Evolutionary conservation across 2,797 vertebrate genomes (phyloP), one percentile per base, ranked within the genome.

Genomic region (Enteromius paludinosus): DNA sequence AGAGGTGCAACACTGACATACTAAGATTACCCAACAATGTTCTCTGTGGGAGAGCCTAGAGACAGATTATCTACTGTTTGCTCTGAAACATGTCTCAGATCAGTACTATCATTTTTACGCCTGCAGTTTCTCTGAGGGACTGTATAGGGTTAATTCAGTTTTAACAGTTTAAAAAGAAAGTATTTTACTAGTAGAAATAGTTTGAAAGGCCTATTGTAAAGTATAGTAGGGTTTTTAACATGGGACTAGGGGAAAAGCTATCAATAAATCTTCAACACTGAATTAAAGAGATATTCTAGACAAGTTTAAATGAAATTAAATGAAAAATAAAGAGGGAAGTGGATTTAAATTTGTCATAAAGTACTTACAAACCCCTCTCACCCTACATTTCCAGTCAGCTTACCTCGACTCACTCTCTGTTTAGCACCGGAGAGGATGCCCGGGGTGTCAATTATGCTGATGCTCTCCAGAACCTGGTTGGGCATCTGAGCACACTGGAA

Each of bases 381-480:
- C 91, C 91, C 91, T 85, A 92, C 92, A 91, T 93, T 89, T 91
- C 33, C 43, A 4, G 18, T 65, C 25, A 76, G 80, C 6, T 95
- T 90, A 98, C 96, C 96, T 81, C 96, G 91, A 93, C 96, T 96
- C 89, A 97, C 96, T 92, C 95, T 93, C 92, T 97, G 97, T 86
- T 97, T 97, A 66, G 96, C 96, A 0, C 96, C 97, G 0, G 96
- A 96, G 80, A 96, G 90, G 87, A 97, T 97, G 10, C 96, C 95
- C 0, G 96, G 96, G 0, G 96, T 95, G 92, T 97, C 96, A 0
- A 98, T 98, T 33, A 98, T 94, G 85, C 96, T 98, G 88, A 98
- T 98, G 83, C 97, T 98, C 89, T 98, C 97, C 90, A 98, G 93
- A 59, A 98, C 96, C 89, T 97, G 95, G 89, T 96, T 97, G 80